Percentiles rank a stretch among this genome's conserved stretches.
phyloP scores from a whole-genome alignment of 1,140 invertebrate genomes.

The Macrosteles quadrilineatus region DNA sequence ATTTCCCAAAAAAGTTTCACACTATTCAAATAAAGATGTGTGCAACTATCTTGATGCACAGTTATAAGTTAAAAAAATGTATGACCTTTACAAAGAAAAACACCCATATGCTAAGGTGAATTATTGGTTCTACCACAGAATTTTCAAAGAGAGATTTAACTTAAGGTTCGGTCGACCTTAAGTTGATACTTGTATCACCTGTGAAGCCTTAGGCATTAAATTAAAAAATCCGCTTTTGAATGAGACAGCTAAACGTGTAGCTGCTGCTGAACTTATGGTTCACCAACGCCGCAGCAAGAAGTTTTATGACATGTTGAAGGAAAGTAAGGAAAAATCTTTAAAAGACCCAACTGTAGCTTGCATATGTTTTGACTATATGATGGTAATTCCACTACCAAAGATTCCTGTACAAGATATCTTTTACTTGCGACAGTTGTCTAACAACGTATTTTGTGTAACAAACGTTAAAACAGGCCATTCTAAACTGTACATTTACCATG shows the following conservation, averaged over 20 bases:
- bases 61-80: constrained; percentile 26
- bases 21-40: constrained; percentile 30
- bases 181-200: constrained; percentile 36
- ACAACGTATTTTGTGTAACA: constrained; percentile 40
- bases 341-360: constrained; percentile 32
- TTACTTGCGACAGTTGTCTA: constrained; percentile 40
- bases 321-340: constrained; percentile 37
- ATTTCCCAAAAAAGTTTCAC: constrained; percentile 25
- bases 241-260: constrained; percentile 42
- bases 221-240: constrained; percentile 36
- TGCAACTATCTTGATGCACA: constrained; percentile 26
- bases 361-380: constrained; percentile 40
- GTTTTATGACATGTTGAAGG: constrained; percentile 43
- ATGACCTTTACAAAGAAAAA: constrained; percentile 30
- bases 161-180: constrained; percentile 40
- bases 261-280: constrained; percentile 43
- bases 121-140: constrained; percentile 35
- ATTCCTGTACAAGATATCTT: constrained; percentile 42
- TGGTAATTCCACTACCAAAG: constrained; percentile 38
- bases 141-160: constrained; percentile 41
- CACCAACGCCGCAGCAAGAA: constrained; percentile 40
- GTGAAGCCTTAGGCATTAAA: constrained; percentile 33
- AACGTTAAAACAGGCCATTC: constrained; percentile 38
- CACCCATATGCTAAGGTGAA: constrained; percentile 39
- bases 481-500: constrained; percentile 41